Conservation (phyloP, 2,888 invertebrate species). For the Cantharis nigra region DNA sequence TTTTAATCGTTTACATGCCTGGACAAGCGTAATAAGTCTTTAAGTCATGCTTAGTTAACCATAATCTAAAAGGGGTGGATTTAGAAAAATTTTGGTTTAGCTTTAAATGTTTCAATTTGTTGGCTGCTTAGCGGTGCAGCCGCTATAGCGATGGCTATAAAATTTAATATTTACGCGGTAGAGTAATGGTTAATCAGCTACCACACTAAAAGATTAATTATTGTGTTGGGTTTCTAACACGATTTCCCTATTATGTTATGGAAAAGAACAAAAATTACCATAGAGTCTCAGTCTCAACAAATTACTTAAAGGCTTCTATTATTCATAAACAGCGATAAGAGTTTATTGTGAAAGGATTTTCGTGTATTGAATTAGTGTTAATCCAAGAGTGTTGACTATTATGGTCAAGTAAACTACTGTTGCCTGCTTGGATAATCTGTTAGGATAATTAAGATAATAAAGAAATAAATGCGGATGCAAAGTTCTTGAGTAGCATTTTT, state of each 20-base stretch:
- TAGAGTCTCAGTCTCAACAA: not conserved
- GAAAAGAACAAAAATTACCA: not conserved
- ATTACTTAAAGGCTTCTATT: not conserved
- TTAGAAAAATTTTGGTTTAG: not conserved
- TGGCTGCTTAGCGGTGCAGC: too few species aligned
- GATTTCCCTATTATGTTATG: not conserved
- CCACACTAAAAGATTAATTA: not conserved
- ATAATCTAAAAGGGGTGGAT: slow-evolving; percentile 25
- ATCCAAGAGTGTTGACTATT: slow-evolving; percentile 6
- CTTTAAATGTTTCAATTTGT: not conserved
- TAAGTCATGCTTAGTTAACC: slow-evolving; percentile 40
- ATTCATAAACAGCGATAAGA: not conserved
- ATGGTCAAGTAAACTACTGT: not conserved
- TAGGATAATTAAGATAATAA: slow-evolving; percentile 9
- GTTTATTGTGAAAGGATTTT: slow-evolving; percentile 15
- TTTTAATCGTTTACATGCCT: slow-evolving; percentile 36
- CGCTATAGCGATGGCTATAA: not conserved
- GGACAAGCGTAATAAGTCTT: slow-evolving; percentile 33
- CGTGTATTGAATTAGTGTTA: slow-evolving; percentile 12
- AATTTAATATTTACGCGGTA: not conserved
- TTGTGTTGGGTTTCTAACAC: not conserved
- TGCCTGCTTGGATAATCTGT: slow-evolving; percentile 9
- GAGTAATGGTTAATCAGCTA: not conserved
- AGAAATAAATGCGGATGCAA: not conserved
- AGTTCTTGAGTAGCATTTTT: not conserved